Evolutionary conservation across 2,888 invertebrate genomes (phyloP).

Genomic region (Parasteatoda lunata): DNA sequence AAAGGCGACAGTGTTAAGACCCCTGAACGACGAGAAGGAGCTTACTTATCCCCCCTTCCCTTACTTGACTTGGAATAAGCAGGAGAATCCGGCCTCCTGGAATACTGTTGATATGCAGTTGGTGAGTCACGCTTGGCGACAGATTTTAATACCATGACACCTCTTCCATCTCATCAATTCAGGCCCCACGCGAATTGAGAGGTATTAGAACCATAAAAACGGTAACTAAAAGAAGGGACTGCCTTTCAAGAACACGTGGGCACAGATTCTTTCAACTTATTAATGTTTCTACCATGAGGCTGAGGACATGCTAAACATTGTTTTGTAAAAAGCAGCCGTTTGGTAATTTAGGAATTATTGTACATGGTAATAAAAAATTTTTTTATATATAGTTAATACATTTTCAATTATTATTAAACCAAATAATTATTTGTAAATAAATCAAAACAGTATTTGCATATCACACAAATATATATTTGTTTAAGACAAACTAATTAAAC

Average conservation of each 20-base stretch:
- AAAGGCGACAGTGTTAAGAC: constrained; percentile 4
- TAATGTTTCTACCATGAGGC: not conserved
- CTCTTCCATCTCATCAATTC: not conserved
- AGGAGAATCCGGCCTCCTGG: not conserved
- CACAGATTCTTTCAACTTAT: no score
- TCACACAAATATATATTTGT: no score
- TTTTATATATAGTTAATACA: no score
- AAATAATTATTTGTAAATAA: no score
- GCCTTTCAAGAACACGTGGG: not conserved
- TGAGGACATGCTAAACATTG: not conserved
- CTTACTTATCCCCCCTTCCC: not conserved
- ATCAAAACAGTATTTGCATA: no score
- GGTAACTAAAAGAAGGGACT: not conserved
- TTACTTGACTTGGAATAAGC: not conserved
- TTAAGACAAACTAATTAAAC: no score
- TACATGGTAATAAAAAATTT: no score
- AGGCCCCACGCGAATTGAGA: not conserved
- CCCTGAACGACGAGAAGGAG: not conserved
- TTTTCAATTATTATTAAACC: no score
- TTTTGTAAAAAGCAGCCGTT: not conserved
- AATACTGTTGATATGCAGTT: constrained; percentile 25
- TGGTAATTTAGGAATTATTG: no score
- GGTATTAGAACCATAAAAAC: not conserved
- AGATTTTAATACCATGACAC: constrained; percentile 40
- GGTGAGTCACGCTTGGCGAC: constrained; percentile 38